Conservation (phyloP, 2,888 invertebrate genomes). For the Dryobota labecula region DNA sequence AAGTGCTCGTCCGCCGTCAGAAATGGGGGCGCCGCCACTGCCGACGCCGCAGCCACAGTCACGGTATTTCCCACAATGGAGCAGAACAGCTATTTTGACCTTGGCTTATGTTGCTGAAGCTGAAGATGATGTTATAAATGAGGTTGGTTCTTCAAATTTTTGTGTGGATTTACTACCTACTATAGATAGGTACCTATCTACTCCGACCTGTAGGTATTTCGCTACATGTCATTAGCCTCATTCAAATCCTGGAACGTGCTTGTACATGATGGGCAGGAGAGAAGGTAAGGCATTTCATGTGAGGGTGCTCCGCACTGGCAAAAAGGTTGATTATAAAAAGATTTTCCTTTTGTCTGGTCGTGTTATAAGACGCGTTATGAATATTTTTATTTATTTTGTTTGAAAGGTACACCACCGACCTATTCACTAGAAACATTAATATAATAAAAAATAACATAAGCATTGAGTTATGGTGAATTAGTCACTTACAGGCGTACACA, state of each 20-base stretch:
- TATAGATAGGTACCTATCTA: not conserved
- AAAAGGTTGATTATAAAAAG: not conserved
- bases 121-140: conserved; percentile 70
- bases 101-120: conserved; percentile 65
- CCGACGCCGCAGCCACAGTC: conserved; percentile 69
- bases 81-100: conserved; percentile 80
- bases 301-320: not conserved
- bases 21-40: conserved; percentile 78
- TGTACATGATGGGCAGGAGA: not conserved
- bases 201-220: not conserved
- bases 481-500: no score
- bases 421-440: no score
- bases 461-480: no score
- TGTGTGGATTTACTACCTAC: not conserved
- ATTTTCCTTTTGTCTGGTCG: not conserved
- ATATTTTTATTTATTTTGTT: no score
- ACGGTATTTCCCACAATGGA: conserved; percentile 84
- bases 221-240: not conserved
- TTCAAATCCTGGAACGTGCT: not conserved
- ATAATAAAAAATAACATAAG: no score
- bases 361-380: not conserved
- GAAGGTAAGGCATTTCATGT: not conserved
- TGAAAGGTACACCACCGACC: no score
- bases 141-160: conserved; percentile 60
- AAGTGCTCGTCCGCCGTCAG: conserved; percentile 68